These are phyloP conservation scores for Trinectes maculatus DNA, from an alignment of 2,113 vertebrate species.

Conservation along the genomic window DNA sequence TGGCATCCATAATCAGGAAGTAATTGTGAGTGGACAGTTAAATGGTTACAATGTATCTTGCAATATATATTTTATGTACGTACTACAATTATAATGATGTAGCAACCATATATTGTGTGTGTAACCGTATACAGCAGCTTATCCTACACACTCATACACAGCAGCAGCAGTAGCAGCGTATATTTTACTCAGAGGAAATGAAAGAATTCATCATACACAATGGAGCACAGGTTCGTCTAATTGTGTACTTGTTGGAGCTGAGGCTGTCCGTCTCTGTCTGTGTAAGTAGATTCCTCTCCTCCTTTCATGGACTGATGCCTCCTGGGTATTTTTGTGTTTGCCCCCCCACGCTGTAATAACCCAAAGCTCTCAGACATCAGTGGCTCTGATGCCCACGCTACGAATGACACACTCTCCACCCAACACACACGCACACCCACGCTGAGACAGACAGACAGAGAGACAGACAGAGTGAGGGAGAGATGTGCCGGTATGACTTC, in stretches of 20 bases:
- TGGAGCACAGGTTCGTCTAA: conserved; percentile 26
- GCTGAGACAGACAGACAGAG: too few species aligned
- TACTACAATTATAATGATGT: too few species aligned
- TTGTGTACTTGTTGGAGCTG: background rate
- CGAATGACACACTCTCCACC: background rate
- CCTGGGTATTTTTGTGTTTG: conserved; percentile 19
- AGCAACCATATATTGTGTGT: too few species aligned
- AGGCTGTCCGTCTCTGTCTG: conserved; percentile 47
- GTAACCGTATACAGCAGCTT: too few species aligned
- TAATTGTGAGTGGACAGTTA: background rate
- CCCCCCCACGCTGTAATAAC: conserved; percentile 34
- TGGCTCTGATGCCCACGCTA: conserved; percentile 25
- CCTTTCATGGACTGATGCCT: conserved; percentile 9
- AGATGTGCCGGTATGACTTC: too few species aligned
- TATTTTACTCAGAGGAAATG: conserved; percentile 67
- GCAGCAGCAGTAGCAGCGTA: conserved; percentile 15
- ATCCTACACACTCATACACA: too few species aligned
- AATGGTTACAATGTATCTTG: too few species aligned
- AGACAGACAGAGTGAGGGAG: too few species aligned
- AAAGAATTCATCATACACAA: conserved; percentile 77
- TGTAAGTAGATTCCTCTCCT: conserved; percentile 69
- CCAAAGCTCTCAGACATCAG: conserved; percentile 52
- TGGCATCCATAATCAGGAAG: conserved; percentile 5
- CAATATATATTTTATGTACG: too few species aligned
- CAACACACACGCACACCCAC: background rate